Percentiles rank a stretch among this genome's conserved stretches.
phyloP scores from a whole-genome alignment of 2,888 invertebrate species.

The Graphium colonna region DNA sequence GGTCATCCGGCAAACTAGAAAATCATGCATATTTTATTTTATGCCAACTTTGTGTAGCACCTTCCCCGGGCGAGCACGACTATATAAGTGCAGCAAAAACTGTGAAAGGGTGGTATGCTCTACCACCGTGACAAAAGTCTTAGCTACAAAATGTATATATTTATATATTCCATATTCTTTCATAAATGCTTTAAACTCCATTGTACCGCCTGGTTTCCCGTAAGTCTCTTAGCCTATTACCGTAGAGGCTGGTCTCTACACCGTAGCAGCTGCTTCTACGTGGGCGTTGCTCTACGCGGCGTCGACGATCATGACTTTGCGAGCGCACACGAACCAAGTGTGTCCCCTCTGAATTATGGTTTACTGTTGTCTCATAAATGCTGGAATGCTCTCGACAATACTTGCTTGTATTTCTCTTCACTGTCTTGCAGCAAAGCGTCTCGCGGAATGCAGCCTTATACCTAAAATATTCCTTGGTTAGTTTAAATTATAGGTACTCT shows the following conservation, averaged over 20 bases:
- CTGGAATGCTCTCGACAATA: constrained; percentile 81
- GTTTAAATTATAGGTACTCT: too few species aligned
- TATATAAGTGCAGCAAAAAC: too few species aligned
- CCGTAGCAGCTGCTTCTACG: constrained; percentile 46
- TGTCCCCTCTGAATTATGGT: constrained; percentile 65
- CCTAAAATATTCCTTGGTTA: too few species aligned
- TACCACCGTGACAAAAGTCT: too few species aligned
- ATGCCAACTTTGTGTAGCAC: too few species aligned
- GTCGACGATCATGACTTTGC: constrained; percentile 40
- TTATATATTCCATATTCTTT: not conserved
- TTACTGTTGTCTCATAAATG: constrained; percentile 80
- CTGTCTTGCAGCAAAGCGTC: constrained; percentile 83
- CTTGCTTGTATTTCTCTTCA: constrained; percentile 63
- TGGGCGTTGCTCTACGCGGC: constrained; percentile 27
- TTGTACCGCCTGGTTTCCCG: constrained; percentile 27
- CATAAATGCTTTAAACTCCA: too few species aligned
- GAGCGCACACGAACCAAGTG: constrained; percentile 68
- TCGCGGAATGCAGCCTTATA: constrained; percentile 89
- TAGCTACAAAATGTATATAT: too few species aligned
- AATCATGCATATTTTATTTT: too few species aligned
- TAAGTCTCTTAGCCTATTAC: constrained; percentile 48
- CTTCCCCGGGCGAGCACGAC: too few species aligned
- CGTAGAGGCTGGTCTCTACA: constrained; percentile 48
- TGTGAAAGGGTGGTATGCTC: too few species aligned
- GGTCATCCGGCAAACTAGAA: too few species aligned